Conservation (phyloP, 2,888 invertebrate genomes). For the Microctonus aethiopoides region DNA sequence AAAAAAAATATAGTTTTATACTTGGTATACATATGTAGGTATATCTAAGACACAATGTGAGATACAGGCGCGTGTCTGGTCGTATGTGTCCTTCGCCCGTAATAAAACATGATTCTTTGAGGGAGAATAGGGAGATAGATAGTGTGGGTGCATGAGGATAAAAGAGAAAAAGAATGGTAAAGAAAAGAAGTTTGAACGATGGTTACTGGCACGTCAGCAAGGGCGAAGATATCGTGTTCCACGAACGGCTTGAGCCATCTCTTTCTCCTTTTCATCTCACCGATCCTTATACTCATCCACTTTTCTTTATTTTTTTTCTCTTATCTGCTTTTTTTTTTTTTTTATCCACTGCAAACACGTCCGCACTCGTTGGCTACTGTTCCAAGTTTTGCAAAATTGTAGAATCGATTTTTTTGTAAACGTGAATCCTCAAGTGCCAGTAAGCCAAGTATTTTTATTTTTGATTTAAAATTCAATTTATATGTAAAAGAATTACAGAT, state of each 20-base stretch:
- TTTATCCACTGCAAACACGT: neutral
- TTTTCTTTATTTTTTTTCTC: neutral
- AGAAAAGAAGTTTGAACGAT: neutral
- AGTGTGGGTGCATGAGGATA: neutral
- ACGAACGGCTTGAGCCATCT: conserved; percentile 22
- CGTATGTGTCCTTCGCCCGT: conserved; percentile 33
- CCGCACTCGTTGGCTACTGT: conserved; percentile 26
- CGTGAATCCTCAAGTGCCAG: conserved; percentile 10
- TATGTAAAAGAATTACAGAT: neutral
- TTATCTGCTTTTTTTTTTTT: neutral
- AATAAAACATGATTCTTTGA: conserved; percentile 42
- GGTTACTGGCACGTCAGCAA: conserved; percentile 22
- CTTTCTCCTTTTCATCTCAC: neutral
- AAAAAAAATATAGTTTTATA: neutral
- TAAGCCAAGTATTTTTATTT: conserved; percentile 12
- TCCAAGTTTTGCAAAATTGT: conserved; percentile 12
- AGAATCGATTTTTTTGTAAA: conserved; percentile 19
- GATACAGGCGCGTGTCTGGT: conserved; percentile 18
- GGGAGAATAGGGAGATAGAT: conserved; percentile 7
- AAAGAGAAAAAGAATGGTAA: neutral
- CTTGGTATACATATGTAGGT: neutral
- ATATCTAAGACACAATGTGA: neutral
- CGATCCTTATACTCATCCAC: neutral
- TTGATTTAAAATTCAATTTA: neutral
- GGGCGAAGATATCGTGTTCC: conserved; percentile 27